A percentile compares a stretch with the other conserved stretches of the same genome.
Evolutionary conservation across 2,888 invertebrate genomes (phyloP).

Genomic region (Aromia moschata): DNA sequence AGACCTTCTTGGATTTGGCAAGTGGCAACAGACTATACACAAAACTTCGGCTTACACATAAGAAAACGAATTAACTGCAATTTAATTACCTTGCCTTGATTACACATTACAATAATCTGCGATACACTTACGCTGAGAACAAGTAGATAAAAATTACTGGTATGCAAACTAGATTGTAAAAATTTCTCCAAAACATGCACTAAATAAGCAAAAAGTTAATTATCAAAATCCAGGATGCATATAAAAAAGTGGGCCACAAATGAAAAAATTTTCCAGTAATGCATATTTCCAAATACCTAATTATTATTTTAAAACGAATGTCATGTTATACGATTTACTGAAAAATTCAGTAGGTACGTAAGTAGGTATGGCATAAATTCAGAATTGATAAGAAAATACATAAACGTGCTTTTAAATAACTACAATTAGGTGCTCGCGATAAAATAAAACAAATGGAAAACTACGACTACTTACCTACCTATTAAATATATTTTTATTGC

Average conservation of each 20-base stretch:
- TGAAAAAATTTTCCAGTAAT: not conserved
- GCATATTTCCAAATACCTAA: no score
- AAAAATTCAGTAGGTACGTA: not conserved
- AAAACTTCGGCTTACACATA: slow-evolving; percentile 21
- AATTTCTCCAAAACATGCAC: slow-evolving; percentile 1
- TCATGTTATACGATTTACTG: not conserved
- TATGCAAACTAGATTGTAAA: not conserved
- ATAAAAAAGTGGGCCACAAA: not conserved
- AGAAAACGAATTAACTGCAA: slow-evolving; percentile 5
- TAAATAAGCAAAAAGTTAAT: not conserved
- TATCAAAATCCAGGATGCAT: no score
- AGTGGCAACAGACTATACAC: slow-evolving; percentile 26
- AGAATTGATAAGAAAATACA: not conserved
- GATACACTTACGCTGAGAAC: not conserved
- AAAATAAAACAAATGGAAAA: slow-evolving; percentile 22
- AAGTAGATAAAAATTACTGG: not conserved
- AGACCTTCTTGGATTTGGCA: slow-evolving; percentile 50
- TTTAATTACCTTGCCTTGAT: slow-evolving; percentile 8
- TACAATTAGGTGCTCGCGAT: slow-evolving; percentile 10
- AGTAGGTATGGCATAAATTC: not conserved
- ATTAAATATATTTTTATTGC: slow-evolving; percentile 20
- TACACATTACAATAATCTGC: not conserved
- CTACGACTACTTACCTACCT: no score
- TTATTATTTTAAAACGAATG: not conserved
- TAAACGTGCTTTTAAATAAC: slow-evolving; percentile 4